Conservation (phyloP, 2,888 invertebrate genomes). For the Tetheella fluctuosa region DNA sequence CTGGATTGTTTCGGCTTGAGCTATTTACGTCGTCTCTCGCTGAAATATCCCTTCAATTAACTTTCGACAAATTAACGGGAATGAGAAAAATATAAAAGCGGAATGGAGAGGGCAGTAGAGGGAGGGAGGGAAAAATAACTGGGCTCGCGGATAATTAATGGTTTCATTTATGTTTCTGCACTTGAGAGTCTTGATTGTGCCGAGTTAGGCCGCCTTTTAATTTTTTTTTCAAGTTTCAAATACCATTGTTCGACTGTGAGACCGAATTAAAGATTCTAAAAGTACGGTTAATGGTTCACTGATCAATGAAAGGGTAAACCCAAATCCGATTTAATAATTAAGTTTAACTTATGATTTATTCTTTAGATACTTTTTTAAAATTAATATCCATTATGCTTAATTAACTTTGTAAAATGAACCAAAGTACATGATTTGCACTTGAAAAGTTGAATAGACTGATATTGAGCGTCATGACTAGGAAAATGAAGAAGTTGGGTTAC, state of each 20-base stretch:
- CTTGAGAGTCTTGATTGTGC: conserved; percentile 80
- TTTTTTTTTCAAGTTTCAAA: conserved; percentile 71
- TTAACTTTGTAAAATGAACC: neutral
- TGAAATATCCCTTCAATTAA: conserved; percentile 74
- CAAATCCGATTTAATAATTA: neutral
- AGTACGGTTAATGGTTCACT: conserved; percentile 48
- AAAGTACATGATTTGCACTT: neutral
- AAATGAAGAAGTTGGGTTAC: neutral
- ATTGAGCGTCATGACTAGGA: neutral
- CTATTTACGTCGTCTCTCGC: conserved; percentile 58
- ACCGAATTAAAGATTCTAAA: conserved; percentile 59
- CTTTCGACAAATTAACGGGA: conserved; percentile 74
- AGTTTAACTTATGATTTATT: neutral
- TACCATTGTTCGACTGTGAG: conserved; percentile 69
- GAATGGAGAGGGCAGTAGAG: conserved; percentile 41
- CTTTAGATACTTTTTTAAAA: neutral
- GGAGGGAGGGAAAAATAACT: conserved; percentile 71
- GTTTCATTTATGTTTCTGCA: conserved; percentile 83
- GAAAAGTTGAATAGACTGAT: neutral
- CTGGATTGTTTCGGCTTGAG: conserved; percentile 56
- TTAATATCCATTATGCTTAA: neutral
- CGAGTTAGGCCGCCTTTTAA: conserved; percentile 68
- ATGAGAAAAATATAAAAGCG: conserved; percentile 69
- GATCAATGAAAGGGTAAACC: conserved; percentile 36
- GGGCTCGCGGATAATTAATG: conserved; percentile 82